Evolutionary conservation across 2,113 vertebrate species (phyloP).

Genomic region (Oostethus manadensis): DNA sequence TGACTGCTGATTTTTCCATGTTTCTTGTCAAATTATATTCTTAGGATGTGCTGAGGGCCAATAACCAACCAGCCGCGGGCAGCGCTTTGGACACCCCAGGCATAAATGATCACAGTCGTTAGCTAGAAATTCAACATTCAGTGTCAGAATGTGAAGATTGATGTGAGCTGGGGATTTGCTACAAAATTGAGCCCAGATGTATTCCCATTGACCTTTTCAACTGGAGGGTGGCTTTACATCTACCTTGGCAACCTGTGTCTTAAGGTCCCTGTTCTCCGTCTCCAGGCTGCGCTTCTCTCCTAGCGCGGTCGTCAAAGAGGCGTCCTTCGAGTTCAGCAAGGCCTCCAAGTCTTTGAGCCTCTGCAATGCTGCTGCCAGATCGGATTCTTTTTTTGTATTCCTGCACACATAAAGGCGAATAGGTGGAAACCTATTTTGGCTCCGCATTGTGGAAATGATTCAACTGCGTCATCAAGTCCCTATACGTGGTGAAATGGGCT

Average conservation of each 20-base stretch:
- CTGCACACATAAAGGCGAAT: constrained; percentile 46
- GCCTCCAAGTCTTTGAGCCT: constrained; percentile 89
- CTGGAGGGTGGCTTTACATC: constrained; percentile 6
- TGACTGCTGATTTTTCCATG: no score
- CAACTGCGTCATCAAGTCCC: constrained; percentile 17
- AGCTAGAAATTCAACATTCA: no score
- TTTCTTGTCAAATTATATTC: no score
- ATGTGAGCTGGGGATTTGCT: not conserved
- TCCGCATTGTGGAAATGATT: not conserved
- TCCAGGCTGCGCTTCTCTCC: constrained; percentile 86
- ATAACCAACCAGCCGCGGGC: no score
- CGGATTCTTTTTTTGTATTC: constrained; percentile 85
- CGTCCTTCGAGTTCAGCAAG: constrained; percentile 87
- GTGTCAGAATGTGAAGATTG: no score
- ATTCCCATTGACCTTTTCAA: constrained; percentile 18
- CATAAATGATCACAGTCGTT: no score
- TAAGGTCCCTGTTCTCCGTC: constrained; percentile 78
- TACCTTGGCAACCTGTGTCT: constrained; percentile 83
- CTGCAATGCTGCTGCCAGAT: constrained; percentile 73
- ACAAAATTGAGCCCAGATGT: constrained; percentile 45
- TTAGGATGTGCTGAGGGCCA: no score
- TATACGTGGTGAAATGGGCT: constrained; percentile 14
- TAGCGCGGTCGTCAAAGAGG: constrained; percentile 79
- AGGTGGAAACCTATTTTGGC: not conserved
- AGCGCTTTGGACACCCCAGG: no score